Conservation (phyloP, 1,140 invertebrate genomes). For the Eriocheir sinensis region DNA sequence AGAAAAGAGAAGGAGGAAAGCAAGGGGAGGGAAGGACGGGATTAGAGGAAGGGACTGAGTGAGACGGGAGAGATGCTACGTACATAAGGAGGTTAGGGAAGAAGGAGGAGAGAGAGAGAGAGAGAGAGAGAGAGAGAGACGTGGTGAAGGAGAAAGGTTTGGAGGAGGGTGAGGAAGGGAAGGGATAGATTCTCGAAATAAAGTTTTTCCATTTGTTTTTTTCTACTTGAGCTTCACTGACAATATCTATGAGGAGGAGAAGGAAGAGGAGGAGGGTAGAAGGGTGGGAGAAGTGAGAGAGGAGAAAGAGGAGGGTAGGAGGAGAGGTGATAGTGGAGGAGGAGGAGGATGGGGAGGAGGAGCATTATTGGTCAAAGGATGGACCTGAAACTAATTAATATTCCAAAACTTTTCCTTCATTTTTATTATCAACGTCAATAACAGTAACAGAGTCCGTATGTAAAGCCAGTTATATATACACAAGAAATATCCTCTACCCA, state of each 20-base stretch:
- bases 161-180: background rate
- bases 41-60: background rate
- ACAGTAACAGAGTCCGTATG: too few species aligned
- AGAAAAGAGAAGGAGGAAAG: background rate
- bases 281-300: background rate
- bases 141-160: background rate
- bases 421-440: too few species aligned
- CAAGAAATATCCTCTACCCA: too few species aligned
- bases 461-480: too few species aligned
- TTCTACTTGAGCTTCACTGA: slow-evolving; percentile 33
- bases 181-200: background rate
- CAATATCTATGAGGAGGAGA: background rate
- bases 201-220: slow-evolving; percentile 35
- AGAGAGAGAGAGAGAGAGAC: slow-evolving; percentile 40
- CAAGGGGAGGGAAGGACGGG: background rate
- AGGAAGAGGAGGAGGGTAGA: background rate
- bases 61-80: background rate
- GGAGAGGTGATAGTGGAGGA: background rate
- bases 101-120: slow-evolving; percentile 28
- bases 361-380: too few species aligned
- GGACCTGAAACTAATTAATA: too few species aligned
- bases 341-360: background rate
- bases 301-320: background rate
- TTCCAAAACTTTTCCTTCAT: too few species aligned
- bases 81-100: background rate